Percentiles rank a stretch among this genome's conserved stretches.
Evolutionary conservation across 2,888 invertebrate species (phyloP).

Genomic region (Drosophila koepferae): DNA sequence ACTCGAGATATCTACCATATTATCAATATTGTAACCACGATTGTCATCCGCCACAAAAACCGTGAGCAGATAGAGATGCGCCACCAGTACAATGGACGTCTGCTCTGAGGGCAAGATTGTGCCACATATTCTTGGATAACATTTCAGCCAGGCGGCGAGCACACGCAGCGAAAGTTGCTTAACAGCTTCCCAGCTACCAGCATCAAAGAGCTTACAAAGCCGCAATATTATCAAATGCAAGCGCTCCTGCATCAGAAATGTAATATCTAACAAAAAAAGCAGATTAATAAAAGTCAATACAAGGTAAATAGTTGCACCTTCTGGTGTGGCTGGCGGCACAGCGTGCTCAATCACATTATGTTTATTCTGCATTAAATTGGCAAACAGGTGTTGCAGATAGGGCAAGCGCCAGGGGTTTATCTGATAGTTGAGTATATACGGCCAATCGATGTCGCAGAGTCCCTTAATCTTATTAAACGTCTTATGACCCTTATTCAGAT

Average conservation of each 20-base stretch:
- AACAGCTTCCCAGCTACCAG: slow-evolving; percentile 78
- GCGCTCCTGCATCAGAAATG: slow-evolving; percentile 73
- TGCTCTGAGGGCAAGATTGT: slow-evolving; percentile 44
- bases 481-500: slow-evolving; percentile 55
- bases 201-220: slow-evolving; percentile 81
- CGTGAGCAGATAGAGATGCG: slow-evolving; percentile 78
- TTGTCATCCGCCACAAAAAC: slow-evolving; percentile 78
- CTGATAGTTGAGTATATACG: slow-evolving; percentile 69
- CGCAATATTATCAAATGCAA: slow-evolving; percentile 76
- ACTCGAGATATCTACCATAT: slow-evolving; percentile 62
- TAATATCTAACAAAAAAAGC: slow-evolving; percentile 55
- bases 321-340: slow-evolving; percentile 55
- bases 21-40: slow-evolving; percentile 80
- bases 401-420: slow-evolving; percentile 71
- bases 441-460: slow-evolving; percentile 74
- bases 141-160: slow-evolving; percentile 76
- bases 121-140: slow-evolving; percentile 26
- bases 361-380: slow-evolving; percentile 41
- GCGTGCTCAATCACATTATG: slow-evolving; percentile 64
- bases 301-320: slow-evolving; percentile 37
- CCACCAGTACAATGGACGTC: slow-evolving; percentile 64
- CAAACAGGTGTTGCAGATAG: slow-evolving; percentile 69
- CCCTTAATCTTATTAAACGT: slow-evolving; percentile 60
- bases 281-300: not conserved
- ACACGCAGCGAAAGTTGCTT: slow-evolving; percentile 80